Evolutionary conservation across 1,140 invertebrate genomes (phyloP).

Genomic region (Aphis gossypii): DNA sequence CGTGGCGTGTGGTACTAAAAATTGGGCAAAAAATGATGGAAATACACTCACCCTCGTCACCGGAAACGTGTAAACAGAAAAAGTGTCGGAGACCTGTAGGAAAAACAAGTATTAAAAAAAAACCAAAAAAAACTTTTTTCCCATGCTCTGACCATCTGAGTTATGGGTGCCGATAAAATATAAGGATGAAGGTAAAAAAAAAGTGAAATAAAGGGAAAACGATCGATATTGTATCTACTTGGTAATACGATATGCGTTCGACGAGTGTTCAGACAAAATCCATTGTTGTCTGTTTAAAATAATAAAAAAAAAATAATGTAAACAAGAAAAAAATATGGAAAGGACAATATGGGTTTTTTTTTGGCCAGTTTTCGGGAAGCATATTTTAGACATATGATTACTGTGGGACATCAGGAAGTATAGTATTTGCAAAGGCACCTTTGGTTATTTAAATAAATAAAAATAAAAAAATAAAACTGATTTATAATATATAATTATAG

Average conservation of each 20-base stretch:
- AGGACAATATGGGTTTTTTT: background rate
- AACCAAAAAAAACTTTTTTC: constrained; percentile 19
- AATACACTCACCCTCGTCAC: constrained; percentile 4
- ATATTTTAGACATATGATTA: background rate
- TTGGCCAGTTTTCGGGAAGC: background rate
- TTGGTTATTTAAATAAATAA: background rate
- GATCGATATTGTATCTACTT: background rate
- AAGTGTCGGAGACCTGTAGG: background rate
- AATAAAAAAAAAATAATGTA: constrained; percentile 24
- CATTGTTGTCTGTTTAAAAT: constrained; percentile 32
- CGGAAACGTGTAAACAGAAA: constrained; percentile 40
- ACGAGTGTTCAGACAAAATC: background rate
- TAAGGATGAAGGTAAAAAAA: background rate
- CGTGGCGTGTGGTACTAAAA: background rate
- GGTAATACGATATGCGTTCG: constrained; percentile 10
- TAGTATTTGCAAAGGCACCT: background rate
- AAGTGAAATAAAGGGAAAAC: background rate
- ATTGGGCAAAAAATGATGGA: constrained; percentile 13
- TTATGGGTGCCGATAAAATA: background rate
- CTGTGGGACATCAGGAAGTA: constrained; percentile 12
- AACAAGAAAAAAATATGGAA: background rate
- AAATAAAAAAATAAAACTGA: background rate
- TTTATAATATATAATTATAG: background rate
- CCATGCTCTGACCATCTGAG: background rate
- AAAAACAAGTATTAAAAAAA: background rate